Percentiles rank a stretch among this genome's conserved stretches.
Conservation (phyloP, 2,888 invertebrate species). For the Brachyptera risi region DNA sequence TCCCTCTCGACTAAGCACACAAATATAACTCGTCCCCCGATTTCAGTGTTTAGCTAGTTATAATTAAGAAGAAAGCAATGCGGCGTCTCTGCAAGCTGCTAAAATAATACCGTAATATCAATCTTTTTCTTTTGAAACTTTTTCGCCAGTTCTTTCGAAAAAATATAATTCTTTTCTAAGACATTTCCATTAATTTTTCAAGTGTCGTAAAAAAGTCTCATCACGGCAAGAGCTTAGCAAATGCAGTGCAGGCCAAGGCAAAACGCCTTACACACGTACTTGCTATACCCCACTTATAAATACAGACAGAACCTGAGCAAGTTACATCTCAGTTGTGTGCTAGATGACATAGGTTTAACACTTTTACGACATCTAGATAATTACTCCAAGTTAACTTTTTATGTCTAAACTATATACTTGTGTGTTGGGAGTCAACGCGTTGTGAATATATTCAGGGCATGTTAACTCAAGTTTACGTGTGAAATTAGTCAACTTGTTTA, state of each 20-base stretch:
- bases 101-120: constrained; percentile 21
- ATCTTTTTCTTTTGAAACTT: constrained; percentile 17
- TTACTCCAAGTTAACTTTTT: constrained; percentile 14
- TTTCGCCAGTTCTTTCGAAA: constrained; percentile 7
- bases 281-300: background rate
- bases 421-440: constrained; percentile 1
- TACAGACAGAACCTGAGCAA: background rate
- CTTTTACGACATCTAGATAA: constrained; percentile 20
- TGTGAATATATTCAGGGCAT: constrained; percentile 4
- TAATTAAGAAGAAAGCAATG: constrained; percentile 22
- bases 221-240: constrained; percentile 9
- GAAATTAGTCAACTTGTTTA: background rate
- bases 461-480: background rate
- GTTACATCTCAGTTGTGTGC: background rate
- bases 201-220: constrained; percentile 21
- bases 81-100: constrained; percentile 13
- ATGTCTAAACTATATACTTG: constrained; percentile 18
- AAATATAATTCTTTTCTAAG: constrained; percentile 16
- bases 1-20: background rate
- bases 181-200: constrained; percentile 20
- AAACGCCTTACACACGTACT: background rate
- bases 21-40: background rate
- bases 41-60: constrained; percentile 10
- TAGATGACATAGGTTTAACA: background rate
- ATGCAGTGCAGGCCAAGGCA: too few relatives aligned